phyloP scores from a whole-genome alignment of 2,888 invertebrate species.

The Pseudococcus longispinus region DNA sequence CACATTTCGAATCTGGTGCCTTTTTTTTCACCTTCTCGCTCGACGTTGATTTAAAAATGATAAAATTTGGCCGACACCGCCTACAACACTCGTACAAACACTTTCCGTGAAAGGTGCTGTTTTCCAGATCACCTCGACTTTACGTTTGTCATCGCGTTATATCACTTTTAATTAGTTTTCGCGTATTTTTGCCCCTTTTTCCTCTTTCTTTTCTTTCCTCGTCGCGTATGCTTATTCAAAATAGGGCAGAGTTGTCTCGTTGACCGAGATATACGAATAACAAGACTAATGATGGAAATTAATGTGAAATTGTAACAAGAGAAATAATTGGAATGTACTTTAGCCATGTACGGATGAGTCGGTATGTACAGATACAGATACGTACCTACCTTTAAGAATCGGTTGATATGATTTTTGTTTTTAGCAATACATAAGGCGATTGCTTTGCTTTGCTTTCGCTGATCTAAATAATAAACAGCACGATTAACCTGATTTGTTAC shows the following conservation, averaged over 20 bases:
- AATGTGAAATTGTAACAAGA: constrained; percentile 40
- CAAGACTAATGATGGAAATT: constrained; percentile 46
- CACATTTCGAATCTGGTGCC: constrained; percentile 8
- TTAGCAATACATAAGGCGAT: constrained; percentile 30
- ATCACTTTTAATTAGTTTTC: constrained; percentile 31
- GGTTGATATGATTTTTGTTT: constrained; percentile 43
- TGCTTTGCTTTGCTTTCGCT: constrained; percentile 44
- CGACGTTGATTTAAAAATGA: neutral
- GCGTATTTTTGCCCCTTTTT: neutral
- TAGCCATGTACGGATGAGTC: constrained; percentile 44
- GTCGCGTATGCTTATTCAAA: neutral
- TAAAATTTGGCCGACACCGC: constrained; percentile 21
- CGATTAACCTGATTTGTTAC: constrained; percentile 43
- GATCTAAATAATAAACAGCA: constrained; percentile 51
- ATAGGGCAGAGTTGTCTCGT: constrained; percentile 38
- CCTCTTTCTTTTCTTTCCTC: neutral
- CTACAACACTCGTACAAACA: neutral
- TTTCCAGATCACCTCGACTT: neutral
- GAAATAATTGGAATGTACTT: constrained; percentile 45
- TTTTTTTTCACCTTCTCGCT: neutral
- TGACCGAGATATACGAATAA: constrained; percentile 25
- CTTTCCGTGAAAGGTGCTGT: neutral
- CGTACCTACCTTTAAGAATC: neutral
- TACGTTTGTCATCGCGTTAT: constrained; percentile 14
- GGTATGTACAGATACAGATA: neutral